Evolutionary conservation across 2,797 vertebrate species (phyloP), one percentile per base, ranked within the genome.

Genomic region (Poecile montanus): DNA sequence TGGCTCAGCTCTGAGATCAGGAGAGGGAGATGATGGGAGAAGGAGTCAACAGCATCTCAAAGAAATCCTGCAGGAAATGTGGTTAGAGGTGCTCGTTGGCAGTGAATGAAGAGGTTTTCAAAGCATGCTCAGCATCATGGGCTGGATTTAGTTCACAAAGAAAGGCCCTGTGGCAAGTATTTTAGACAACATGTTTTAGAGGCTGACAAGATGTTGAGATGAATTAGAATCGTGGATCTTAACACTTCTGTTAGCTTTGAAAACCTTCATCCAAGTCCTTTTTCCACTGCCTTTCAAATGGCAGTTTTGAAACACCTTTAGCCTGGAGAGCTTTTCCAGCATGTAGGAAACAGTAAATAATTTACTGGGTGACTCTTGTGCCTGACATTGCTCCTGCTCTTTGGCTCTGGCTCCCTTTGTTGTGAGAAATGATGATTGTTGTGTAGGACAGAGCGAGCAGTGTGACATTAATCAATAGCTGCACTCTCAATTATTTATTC

Each of bases 391-490:
- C 91, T 95, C 78, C 93, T 91, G 80, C 85, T 85, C 89, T 93
- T 95, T 97, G 94, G 92, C 95, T 96, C 87, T 45, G 60, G 62
- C 80, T 94, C 85, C 85, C 66, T 94, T 93, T 96, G 94, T 91
- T 91, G 81, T 11, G 36, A 94, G 91, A 47, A 88, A 82, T 95
- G 73, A 74, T 93, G 94, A 74, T 92, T 80, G 92, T 88, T 93
- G 91, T 83, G 74, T 38, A 44, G 92, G 88, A 61, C 73, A 84
- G 90, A 96, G 80, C 2, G 1, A 74, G 62, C 56, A 7, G 32
- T 34, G 83, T 89, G 91, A 77, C 91, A 89, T 95, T 97, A 95
- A 97, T 97, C 96, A 97, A 95, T 96, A 94, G 91, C 76, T 80
- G 63, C 87, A 70, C 91, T 94, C 91, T 91, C 70, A 48, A 58